Percentiles rank a stretch among this genome's conserved stretches.
Evolutionary conservation across 2,797 vertebrate genomes (phyloP).

Genomic region (Cheirogaleus major): DNA sequence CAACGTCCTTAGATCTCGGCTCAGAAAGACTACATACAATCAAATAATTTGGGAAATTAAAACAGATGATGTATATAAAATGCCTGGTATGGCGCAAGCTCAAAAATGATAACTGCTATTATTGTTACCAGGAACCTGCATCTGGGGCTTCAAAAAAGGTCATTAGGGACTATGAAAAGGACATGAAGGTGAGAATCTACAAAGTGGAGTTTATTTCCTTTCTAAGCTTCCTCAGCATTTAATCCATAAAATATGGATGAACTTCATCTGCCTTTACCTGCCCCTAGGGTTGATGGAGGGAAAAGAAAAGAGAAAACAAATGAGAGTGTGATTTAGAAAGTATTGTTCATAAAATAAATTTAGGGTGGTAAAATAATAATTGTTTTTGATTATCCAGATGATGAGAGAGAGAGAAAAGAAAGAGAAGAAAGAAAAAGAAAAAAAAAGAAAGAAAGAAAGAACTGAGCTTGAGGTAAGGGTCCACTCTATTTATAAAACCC

Average conservation of each 20-base stretch:
- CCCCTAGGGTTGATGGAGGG: background rate
- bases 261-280: background rate
- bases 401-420: background rate
- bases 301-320: background rate
- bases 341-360: background rate
- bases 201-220: background rate
- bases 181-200: background rate
- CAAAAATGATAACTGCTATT: background rate
- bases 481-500: background rate
- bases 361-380: background rate
- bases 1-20: background rate
- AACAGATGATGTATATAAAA: conserved; percentile 6
- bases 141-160: background rate
- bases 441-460: background rate
- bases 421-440: too few species aligned
- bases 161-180: background rate
- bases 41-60: background rate
- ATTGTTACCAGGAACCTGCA: background rate
- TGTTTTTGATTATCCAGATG: background rate
- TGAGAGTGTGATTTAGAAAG: background rate
- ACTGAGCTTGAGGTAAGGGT: background rate
- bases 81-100: background rate
- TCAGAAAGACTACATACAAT: background rate
- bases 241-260: background rate
- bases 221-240: background rate